Evolutionary conservation across 2,797 vertebrate genomes (phyloP).

Genomic region (Notolepis coatsorum): DNA sequence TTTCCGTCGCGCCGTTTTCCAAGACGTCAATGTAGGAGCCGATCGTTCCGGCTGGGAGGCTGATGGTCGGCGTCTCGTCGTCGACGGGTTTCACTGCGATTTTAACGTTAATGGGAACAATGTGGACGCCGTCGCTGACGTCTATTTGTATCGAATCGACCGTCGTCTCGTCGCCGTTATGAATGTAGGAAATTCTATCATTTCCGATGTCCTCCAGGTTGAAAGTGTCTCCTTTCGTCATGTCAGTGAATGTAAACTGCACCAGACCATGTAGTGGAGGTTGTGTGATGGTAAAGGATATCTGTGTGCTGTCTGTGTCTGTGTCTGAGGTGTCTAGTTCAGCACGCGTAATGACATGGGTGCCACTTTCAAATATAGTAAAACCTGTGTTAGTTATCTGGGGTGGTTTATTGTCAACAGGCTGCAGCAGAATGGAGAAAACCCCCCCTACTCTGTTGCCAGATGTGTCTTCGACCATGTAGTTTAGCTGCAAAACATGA

Average conservation of each 20-base stretch:
- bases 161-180: constrained; percentile 86
- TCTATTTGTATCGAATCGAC: constrained; percentile 89
- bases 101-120: constrained; percentile 91
- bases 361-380: constrained; percentile 85
- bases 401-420: constrained; percentile 94
- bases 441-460: constrained; percentile 85
- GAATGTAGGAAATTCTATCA: constrained; percentile 86
- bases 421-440: constrained; percentile 92
- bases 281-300: constrained; percentile 89
- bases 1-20: constrained; percentile 91
- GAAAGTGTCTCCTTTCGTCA: constrained; percentile 87
- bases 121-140: constrained; percentile 91
- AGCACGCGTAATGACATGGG: constrained; percentile 80
- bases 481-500: constrained; percentile 91
- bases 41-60: constrained; percentile 88
- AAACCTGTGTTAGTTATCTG: constrained; percentile 95
- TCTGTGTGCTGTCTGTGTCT: constrained; percentile 87
- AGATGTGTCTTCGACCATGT: constrained; percentile 88
- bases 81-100: constrained; percentile 88
- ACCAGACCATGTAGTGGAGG: constrained; percentile 87
- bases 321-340: constrained; percentile 90
- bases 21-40: constrained; percentile 93
- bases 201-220: constrained; percentile 86
- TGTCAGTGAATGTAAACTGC: constrained; percentile 78
- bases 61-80: constrained; percentile 83